Evolutionary conservation across 1,140 invertebrate genomes (phyloP).

Genomic region (Drosophila chauvacae): DNA sequence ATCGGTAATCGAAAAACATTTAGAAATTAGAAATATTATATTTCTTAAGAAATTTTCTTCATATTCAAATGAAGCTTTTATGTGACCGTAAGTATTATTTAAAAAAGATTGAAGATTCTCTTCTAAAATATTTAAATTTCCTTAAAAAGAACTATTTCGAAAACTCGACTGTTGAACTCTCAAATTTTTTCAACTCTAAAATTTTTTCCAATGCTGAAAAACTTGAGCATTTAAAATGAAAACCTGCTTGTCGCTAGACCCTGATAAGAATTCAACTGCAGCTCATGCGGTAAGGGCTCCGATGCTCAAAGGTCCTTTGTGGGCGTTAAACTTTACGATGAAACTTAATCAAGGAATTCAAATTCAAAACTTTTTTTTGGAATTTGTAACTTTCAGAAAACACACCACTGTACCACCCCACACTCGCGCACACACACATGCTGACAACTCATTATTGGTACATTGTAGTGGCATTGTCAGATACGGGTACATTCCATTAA

Average conservation of each 20-base stretch:
- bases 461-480: slow-evolving; percentile 48
- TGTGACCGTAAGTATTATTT: no score
- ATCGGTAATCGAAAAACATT: no score
- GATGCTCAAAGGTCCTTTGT: not conserved
- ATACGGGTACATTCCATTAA: slow-evolving; percentile 41
- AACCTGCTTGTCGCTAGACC: not conserved
- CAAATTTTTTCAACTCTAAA: no score
- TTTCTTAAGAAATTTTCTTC: no score
- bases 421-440: slow-evolving; percentile 9
- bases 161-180: no score
- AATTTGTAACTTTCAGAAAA: not conserved
- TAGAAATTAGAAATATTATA: no score
- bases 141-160: no score
- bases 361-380: slow-evolving; percentile 1
- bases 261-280: not conserved
- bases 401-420: slow-evolving; percentile 19
- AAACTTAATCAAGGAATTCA: not conserved
- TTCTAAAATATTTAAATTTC: no score
- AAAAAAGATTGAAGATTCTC: no score
- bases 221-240: not conserved
- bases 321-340: not conserved
- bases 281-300: not conserved
- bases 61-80: no score
- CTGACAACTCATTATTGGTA: slow-evolving; percentile 45
- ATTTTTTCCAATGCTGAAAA: not conserved